Conservation (phyloP, 1,140 invertebrate species). For the Drosophila pectinifera region DNA sequence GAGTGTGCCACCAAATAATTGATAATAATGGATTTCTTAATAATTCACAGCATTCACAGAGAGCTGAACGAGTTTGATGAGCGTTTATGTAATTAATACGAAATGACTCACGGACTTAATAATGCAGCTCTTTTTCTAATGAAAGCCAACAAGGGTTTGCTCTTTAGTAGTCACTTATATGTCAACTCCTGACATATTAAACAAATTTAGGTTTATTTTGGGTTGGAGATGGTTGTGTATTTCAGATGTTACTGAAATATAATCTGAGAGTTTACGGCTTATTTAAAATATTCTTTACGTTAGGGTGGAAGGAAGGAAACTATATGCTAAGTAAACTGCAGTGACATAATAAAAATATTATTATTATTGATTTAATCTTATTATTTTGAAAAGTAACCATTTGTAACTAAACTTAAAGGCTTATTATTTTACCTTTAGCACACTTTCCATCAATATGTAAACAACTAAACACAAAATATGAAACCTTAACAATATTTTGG, state of each 20-base stretch:
- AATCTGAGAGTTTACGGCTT: too few species aligned
- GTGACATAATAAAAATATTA: too few species aligned
- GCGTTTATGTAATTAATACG: constrained; percentile 24
- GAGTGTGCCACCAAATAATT: constrained; percentile 37
- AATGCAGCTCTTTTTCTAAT: neutral
- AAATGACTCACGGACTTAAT: neutral
- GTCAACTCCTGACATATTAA: neutral
- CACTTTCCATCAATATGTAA: neutral
- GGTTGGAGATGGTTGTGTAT: too few species aligned
- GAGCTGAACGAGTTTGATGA: constrained; percentile 16
- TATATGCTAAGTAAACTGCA: too few species aligned
- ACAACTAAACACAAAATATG: neutral
- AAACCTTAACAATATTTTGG: neutral
- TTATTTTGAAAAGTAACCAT: too few species aligned
- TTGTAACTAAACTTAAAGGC: too few species aligned
- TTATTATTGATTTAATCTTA: too few species aligned
- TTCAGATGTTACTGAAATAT: too few species aligned
- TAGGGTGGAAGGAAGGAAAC: too few species aligned
- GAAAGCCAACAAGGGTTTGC: neutral
- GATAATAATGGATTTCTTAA: constrained; percentile 49
- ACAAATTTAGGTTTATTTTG: too few species aligned
- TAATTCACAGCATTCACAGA: constrained; percentile 24
- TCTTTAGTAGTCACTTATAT: neutral
- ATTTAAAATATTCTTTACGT: too few species aligned
- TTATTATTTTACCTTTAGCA: too few species aligned